Percentiles rank a stretch among this genome's conserved stretches.
phyloP scores from a whole-genome alignment of 2,888 invertebrate genomes.

The Rhamnusium bicolor region DNA sequence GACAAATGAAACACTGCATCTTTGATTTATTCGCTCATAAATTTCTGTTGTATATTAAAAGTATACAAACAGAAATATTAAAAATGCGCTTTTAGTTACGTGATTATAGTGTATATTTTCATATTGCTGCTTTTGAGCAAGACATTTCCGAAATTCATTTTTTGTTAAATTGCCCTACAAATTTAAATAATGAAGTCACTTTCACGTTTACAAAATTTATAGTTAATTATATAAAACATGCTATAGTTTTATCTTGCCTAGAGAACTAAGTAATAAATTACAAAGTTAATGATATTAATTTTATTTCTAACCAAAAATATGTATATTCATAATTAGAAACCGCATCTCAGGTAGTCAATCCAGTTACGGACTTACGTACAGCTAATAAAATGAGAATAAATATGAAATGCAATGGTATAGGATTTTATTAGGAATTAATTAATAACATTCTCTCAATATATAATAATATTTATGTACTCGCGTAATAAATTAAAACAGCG shows the following conservation, averaged over 20 bases:
- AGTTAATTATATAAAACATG: background rate
- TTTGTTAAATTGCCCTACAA: conserved; percentile 1
- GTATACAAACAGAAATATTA: conserved; percentile 66
- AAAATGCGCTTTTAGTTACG: conserved; percentile 64
- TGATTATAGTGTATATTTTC: conserved; percentile 52
- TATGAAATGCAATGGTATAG: too few relatives aligned
- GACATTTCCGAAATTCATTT: conserved; percentile 16
- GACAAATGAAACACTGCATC: conserved; percentile 72
- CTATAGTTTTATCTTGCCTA: background rate
- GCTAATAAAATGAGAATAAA: too few relatives aligned
- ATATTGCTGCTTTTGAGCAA: conserved; percentile 23
- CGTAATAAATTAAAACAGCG: too few relatives aligned
- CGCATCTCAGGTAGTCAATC: too few relatives aligned
- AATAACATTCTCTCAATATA: too few relatives aligned
- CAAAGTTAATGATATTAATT: too few relatives aligned
- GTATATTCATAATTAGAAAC: too few relatives aligned
- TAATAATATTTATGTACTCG: too few relatives aligned
- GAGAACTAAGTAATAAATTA: background rate
- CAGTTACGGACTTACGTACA: too few relatives aligned
- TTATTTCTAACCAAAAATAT: background rate
- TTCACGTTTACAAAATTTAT: background rate
- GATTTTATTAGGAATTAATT: too few relatives aligned
- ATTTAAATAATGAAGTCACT: background rate
- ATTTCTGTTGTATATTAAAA: conserved; percentile 70
- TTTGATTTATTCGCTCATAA: conserved; percentile 70